Evolutionary conservation across 2,113 vertebrate species (phyloP), one percentile per base, ranked within the genome.

Genomic region (Cardinalis cardinalis): DNA sequence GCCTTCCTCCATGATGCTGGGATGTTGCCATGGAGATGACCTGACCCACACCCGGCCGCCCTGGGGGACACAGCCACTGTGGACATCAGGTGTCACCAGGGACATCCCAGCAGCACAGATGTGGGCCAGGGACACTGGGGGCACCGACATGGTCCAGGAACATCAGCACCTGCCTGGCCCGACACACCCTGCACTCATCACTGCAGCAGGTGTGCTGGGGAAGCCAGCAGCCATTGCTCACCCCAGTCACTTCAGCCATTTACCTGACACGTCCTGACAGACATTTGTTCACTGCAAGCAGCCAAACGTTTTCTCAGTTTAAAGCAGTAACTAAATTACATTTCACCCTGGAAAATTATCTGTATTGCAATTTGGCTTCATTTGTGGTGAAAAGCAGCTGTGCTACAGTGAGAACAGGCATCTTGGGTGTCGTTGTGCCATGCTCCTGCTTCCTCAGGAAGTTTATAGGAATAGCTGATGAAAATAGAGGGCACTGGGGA

Each of bases 121-220:
- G 7, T 5, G 29, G 58, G n/a, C 53, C 43, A 13, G 28, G 83
- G 19, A 51, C 40, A 6, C 16, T 1, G 2, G 12, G 18, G 29
- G 17, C 76, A 63, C 38, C 3, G 0, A 18, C 25, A 14, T 0
- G 7, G 49, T 3, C 16, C 56, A 32, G 55, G 55, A 21, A 59
- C 20, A 12, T 4, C 61, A 74, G 51, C 46, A 69, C 14, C 48
- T 23, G 43, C 61, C 21, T 16, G n/a, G 59, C 55, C 74, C 61
- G 70, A 18, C 51, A 59, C 25, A 29, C 4, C 28, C 34, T 14
- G 2, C 69, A 55, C 34, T 43, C 46, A 58, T 19, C 74, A 23
- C 26, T 14, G 7, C n/a, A 29, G 7, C 0, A 1, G 7, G 24
- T 1, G 31, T 4, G 1, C 23, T 51, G 80, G 32, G 53, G 17